Evolutionary conservation across 2,113 vertebrate genomes (phyloP).

Genomic region (Ceratotherium simum): DNA sequence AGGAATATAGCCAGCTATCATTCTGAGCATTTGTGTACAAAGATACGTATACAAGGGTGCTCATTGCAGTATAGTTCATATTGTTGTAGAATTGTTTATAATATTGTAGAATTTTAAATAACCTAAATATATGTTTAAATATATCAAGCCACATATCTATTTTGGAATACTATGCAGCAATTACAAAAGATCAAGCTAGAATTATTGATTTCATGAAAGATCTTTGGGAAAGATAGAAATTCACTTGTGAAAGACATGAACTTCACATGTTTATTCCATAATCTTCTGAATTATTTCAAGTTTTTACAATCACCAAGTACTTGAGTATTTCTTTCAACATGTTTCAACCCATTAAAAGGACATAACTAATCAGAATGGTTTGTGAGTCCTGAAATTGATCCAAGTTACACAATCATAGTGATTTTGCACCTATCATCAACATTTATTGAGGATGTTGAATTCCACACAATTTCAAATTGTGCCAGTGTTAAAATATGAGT

Average conservation of each 20-base stretch:
- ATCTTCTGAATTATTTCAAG: not conserved
- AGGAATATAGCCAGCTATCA: not conserved
- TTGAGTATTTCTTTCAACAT: not conserved
- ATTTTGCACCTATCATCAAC: not conserved
- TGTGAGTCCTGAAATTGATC: not conserved
- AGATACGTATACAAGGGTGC: not conserved
- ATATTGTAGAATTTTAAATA: not conserved
- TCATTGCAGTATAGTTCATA: not conserved
- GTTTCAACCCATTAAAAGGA: not conserved
- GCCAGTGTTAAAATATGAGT: not conserved
- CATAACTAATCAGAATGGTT: not conserved
- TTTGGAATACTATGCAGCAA: not conserved
- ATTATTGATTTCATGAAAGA: not conserved
- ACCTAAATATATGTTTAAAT: not conserved
- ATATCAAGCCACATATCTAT: not conserved
- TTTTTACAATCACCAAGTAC: not conserved
- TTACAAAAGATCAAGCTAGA: not conserved
- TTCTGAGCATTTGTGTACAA: not conserved
- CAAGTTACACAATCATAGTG: not conserved
- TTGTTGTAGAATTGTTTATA: not conserved
- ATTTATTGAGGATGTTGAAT: not conserved
- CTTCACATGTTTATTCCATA: not conserved
- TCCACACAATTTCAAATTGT: not conserved
- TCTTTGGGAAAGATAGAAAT: not conserved
- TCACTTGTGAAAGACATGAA: not conserved